Percentiles rank a stretch among this genome's conserved stretches.
These are phyloP conservation scores for Stenopsyche tienmushanensis DNA, from an alignment of 1,140 invertebrate species.

Conservation along the genomic window DNA sequence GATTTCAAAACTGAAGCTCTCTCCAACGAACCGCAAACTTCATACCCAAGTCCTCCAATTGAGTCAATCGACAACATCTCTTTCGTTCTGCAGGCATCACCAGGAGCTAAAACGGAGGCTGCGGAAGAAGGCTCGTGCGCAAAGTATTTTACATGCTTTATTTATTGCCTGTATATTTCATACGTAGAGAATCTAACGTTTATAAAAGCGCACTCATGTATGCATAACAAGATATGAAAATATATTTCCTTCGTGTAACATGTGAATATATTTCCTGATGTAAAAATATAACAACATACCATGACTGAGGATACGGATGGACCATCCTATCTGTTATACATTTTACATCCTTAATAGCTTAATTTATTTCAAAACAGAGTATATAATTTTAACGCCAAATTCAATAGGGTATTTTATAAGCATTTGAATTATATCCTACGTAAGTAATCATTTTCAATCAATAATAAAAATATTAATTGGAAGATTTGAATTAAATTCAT, in stretches of 20 bases:
- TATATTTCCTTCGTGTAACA: constrained; percentile 18
- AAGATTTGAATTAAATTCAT: too few species aligned
- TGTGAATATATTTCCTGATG: too few species aligned
- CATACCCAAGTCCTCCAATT: neutral
- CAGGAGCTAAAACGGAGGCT: neutral
- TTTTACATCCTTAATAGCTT: constrained; percentile 1
- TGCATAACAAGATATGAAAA: constrained; percentile 21
- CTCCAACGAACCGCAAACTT: neutral
- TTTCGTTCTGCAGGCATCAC: constrained; percentile 1
- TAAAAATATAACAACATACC: too few species aligned
- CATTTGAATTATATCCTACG: too few species aligned
- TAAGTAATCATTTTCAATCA: too few species aligned
- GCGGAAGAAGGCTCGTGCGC: neutral
- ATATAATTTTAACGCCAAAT: neutral
- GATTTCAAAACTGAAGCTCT: constrained; percentile 19
- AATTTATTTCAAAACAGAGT: neutral
- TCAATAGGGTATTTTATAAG: too few species aligned
- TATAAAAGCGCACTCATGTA: constrained; percentile 23
- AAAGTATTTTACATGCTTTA: neutral
- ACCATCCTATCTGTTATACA: too few species aligned
- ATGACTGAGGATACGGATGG: too few species aligned
- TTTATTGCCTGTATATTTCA: constrained; percentile 12
- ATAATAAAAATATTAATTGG: too few species aligned
- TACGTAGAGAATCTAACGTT: constrained; percentile 16
- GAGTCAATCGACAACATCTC: neutral